Base-by-base conservation (phyloP, 2,888 invertebrate genomes). In the Seira musarum region DNA sequence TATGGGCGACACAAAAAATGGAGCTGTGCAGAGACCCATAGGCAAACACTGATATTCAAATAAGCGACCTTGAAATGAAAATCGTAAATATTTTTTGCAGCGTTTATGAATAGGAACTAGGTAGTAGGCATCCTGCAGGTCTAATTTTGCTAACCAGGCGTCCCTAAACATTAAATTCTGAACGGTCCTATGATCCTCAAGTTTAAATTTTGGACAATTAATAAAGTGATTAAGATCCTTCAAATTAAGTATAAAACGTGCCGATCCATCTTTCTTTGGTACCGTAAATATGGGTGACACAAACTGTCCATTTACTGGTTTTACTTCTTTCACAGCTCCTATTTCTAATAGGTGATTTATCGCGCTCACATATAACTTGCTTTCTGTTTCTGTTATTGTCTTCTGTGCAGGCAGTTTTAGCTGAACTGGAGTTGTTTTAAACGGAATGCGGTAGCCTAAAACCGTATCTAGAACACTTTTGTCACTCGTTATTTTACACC, bases 1-100 rank as follows among this genome's bases (percentile, higher is more conserved):
- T 24, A 79, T 67, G 10, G 46, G 25, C 1, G 74, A 79, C 2
- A 79, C 22, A 53, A 79, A 82, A n/a, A n/a, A n/a, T n/a, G n/a
- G n/a, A n/a, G n/a, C n/a, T n/a, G n/a, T n/a, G n/a, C n/a, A n/a
- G n/a, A n/a, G n/a, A n/a, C n/a, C n/a, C n/a, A n/a, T n/a, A n/a
- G n/a, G n/a, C n/a, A n/a, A n/a, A n/a, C n/a, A n/a, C n/a, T n/a
- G n/a, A n/a, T n/a, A n/a, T n/a, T n/a, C 13, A 10, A 13, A 46
- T 10, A 46, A 46, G 13, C 61, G 22, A 0, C 1, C 53, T 6
- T 15, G 17, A 25, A 49, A n/a, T 15, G 3, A 35, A 2, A 76
- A 21, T 10, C 46, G 13, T 6, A 46, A 46, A 13, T n/a, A n/a
- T n/a, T n/a, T n/a, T n/a, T n/a, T 46, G 46, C 13, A 46, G 8